Percentiles rank a stretch among this genome's conserved stretches.
phyloP scores from a whole-genome alignment of 2,888 invertebrate genomes.

The Drosophila longiperda region DNA sequence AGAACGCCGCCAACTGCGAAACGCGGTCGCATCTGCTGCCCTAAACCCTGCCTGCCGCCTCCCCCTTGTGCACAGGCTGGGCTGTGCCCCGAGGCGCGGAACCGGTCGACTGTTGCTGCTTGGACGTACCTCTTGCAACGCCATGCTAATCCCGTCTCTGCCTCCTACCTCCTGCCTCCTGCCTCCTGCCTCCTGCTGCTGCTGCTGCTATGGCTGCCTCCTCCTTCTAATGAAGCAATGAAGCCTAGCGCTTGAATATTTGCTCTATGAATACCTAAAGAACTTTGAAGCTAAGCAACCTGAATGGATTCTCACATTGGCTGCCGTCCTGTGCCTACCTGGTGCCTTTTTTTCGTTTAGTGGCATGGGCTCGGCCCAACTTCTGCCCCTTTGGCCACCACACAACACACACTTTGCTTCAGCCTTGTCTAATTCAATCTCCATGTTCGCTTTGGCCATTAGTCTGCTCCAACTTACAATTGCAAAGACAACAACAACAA shows the following conservation, averaged over 20 bases:
- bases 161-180: slow-evolving; percentile 25
- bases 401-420: slow-evolving; percentile 35
- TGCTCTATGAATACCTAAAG: slow-evolving; percentile 50
- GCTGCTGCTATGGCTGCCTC: slow-evolving; percentile 11
- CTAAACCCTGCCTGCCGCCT: background rate
- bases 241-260: slow-evolving; percentile 56
- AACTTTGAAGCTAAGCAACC: slow-evolving; percentile 26
- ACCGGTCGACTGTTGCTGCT: slow-evolving; percentile 55
- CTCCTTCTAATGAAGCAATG: slow-evolving; percentile 72
- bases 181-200: slow-evolving; percentile 30
- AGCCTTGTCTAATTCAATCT: slow-evolving; percentile 73
- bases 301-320: slow-evolving; percentile 43
- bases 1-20: slow-evolving; percentile 44
- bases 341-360: background rate
- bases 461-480: slow-evolving; percentile 28
- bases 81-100: slow-evolving; percentile 42
- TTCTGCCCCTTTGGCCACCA: background rate
- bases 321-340: slow-evolving; percentile 1
- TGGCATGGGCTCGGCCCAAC: slow-evolving; percentile 6
- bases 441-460: slow-evolving; percentile 64
- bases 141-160: slow-evolving; percentile 54
- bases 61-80: slow-evolving; percentile 29
- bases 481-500: background rate
- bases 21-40: slow-evolving; percentile 47
- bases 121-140: slow-evolving; percentile 19